Evolutionary conservation across 2,797 vertebrate genomes (phyloP).

Genomic region (Zalophus californianus): DNA sequence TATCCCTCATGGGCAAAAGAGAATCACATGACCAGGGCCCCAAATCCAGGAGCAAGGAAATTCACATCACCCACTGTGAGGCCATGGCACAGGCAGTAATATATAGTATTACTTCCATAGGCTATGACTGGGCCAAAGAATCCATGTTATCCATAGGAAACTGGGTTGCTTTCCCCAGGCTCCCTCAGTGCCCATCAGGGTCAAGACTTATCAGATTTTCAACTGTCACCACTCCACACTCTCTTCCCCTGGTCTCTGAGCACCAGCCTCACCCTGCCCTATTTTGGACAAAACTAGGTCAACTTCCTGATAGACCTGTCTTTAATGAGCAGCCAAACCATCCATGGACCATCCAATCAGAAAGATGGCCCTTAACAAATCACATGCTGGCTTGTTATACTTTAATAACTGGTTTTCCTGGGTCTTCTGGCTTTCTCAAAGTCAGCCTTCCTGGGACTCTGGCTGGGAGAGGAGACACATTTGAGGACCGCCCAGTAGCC

Average conservation of each 20-base stretch:
- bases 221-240: accelerated
- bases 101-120: accelerated
- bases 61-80: neutral
- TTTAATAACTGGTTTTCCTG: neutral
- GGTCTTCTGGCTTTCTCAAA: neutral
- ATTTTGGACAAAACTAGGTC: neutral
- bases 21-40: neutral
- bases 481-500: neutral
- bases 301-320: neutral
- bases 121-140: neutral
- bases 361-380: neutral
- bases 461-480: neutral
- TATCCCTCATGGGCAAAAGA: neutral
- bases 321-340: neutral
- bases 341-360: neutral
- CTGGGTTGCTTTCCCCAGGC: neutral
- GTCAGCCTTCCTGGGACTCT: neutral
- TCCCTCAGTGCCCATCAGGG: neutral
- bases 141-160: neutral
- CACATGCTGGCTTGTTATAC: neutral
- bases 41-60: neutral
- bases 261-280: neutral
- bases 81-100: neutral
- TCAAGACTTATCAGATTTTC: neutral
- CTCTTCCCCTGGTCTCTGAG: neutral